Conservation (phyloP, 2,888 invertebrate species). For the Standfussiana lucernea region DNA sequence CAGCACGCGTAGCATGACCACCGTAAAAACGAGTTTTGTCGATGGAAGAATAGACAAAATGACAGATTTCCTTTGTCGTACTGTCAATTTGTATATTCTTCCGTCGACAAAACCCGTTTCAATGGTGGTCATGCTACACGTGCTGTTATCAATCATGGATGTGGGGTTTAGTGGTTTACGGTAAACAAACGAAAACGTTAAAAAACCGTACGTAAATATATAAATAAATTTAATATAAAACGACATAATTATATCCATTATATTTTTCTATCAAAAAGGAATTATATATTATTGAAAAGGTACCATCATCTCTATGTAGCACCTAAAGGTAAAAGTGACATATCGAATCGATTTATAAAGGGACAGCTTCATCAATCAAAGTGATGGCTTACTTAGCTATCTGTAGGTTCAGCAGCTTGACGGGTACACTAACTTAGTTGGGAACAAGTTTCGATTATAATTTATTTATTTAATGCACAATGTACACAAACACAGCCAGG, state of each 20-base stretch:
- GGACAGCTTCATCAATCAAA: conserved; percentile 63
- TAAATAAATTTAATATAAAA: neutral
- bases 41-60: too few species aligned
- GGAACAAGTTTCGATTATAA: conserved; percentile 28
- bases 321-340: conserved; percentile 34
- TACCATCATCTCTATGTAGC: conserved; percentile 48
- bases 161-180: too few species aligned
- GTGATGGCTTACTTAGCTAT: conserved; percentile 50
- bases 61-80: too few species aligned
- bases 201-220: neutral
- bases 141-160: neutral
- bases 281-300: neutral
- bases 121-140: too few species aligned
- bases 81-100: too few species aligned
- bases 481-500: too few species aligned
- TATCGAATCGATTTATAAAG: conserved; percentile 48
- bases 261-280: neutral
- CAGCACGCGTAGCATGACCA: too few species aligned
- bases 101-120: too few species aligned
- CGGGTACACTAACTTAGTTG: conserved; percentile 46
- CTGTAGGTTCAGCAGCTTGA: conserved; percentile 54
- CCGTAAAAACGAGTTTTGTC: too few species aligned
- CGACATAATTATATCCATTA: neutral
- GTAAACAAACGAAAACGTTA: neutral
- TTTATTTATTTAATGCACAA: too few species aligned